Base-by-base conservation (phyloP, 2,888 invertebrate species). In the Abscondita cerata region DNA sequence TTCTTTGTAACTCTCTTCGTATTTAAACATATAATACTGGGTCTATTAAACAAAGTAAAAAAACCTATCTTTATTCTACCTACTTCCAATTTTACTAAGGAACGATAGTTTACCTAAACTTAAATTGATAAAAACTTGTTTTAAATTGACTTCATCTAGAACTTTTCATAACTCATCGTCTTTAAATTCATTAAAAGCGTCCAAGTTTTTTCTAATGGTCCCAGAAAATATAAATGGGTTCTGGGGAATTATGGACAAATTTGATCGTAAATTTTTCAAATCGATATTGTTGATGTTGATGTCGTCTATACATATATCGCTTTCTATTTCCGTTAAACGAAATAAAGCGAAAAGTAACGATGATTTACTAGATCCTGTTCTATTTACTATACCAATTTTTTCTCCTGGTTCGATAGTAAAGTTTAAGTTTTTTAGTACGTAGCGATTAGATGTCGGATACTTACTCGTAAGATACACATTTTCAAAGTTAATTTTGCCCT, bases 141-240 rank as follows among this genome's bases (percentile, higher is more conserved):
- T 92, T 18, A 93, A 73, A 72, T 89, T 87, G 54, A 89, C 89
- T 81, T 93, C 91, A 67, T 92, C 91, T 18, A 95, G 80, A 0
- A 91, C 92, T 64, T 85, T 83, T 94, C 95, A 95, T 1, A 95
- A 80, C 61, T 89, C 84, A 84, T 83, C 73, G 72, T 95, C 95
- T 0, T 85, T 83, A 73, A 90, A 91, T 73, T 89, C 88, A 67
- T 90, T 87, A 78, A 95, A 95, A 1, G 95, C 96, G 82, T 96
- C 96, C 61, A 96, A 83, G 82, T 96, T 96, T 74, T 89, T 89
- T 1, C 96, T 83, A 83, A 96, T 85, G 2, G 92, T 89, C 38
- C 95, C 95, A 0, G 93, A 91, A 81, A 96, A 93, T 48, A 94
- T 81, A 52, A 93, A 91, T 0, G 93, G 93, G 74, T 93, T 93